Conservation (phyloP, 2,888 invertebrate genomes). For the Caenorhabditis becei region DNA sequence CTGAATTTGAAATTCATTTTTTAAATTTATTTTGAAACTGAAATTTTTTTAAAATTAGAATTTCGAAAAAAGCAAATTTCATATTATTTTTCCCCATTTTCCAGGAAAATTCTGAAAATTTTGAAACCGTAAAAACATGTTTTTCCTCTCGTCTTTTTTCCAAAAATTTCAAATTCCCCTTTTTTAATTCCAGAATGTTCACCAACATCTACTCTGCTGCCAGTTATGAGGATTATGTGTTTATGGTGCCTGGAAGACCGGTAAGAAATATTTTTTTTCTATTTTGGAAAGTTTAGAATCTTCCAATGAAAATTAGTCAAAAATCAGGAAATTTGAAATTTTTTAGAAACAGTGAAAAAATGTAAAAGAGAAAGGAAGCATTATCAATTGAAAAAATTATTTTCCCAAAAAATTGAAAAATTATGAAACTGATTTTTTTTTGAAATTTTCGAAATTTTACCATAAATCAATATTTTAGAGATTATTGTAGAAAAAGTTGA, state of each 20-base stretch:
- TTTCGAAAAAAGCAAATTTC: no score
- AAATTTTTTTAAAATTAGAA: not conserved
- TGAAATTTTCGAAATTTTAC: no score
- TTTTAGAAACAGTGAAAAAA: not conserved
- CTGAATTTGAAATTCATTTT: not conserved
- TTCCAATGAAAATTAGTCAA: no score
- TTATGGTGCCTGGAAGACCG: conserved; percentile 72
- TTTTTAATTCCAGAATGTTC: conserved; percentile 62
- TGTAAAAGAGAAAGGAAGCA: not conserved
- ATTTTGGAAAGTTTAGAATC: not conserved
- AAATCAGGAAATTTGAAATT: not conserved
- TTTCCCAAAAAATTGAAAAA: no score
- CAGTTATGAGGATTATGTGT: conserved; percentile 65
- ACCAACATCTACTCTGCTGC: conserved; percentile 70
- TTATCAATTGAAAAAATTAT: no score
- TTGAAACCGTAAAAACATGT: no score
- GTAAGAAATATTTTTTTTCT: conserved; percentile 2
- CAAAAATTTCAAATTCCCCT: conserved; percentile 6
- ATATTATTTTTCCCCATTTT: no score
- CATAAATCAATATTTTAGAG: no score
- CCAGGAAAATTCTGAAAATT: no score
- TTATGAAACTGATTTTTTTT: no score
- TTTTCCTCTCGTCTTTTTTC: no score
- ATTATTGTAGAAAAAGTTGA: no score
- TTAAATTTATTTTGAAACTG: not conserved